A percentile compares a stretch with the other conserved stretches of the same genome.
These are phyloP conservation scores for Alectoris magna DNA, from an alignment of 2,797 vertebrate genomes.

Conservation along the genomic window DNA sequence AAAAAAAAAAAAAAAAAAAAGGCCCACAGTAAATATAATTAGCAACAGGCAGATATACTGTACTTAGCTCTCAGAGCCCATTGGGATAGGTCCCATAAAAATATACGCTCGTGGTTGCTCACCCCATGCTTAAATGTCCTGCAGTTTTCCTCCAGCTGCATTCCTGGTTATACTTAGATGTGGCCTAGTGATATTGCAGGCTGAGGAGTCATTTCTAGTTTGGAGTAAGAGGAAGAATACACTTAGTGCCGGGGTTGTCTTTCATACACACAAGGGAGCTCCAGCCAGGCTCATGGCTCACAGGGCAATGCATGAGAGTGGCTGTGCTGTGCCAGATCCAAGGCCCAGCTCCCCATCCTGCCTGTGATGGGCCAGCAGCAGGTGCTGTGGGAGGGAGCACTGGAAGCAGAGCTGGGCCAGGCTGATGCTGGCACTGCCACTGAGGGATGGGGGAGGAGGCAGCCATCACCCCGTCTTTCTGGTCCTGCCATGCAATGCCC, in stretches of 20 bases:
- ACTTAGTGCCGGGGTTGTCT: constrained; percentile 4
- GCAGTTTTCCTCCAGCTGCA: neutral
- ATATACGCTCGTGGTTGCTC: neutral
- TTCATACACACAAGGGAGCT: neutral
- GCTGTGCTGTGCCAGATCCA: rapidly evolving
- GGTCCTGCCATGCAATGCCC: neutral
- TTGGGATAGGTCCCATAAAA: constrained; percentile 29
- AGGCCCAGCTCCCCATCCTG: constrained; percentile 4
- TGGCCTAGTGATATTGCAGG: constrained; percentile 9
- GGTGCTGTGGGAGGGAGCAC: neutral
- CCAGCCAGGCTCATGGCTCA: neutral
- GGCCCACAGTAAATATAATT: constrained; percentile 71
- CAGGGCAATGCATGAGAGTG: neutral
- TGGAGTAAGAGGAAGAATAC: neutral
- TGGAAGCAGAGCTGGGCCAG: constrained; percentile 4
- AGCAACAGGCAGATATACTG: constrained; percentile 67
- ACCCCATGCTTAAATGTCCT: neutral
- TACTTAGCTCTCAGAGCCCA: constrained; percentile 23
- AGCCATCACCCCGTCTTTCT: neutral
- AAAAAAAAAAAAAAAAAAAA: constrained; percentile 11
- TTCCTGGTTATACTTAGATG: constrained; percentile 13
- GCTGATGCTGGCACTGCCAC: neutral
- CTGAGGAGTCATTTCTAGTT: constrained; percentile 26
- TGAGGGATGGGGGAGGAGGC: neutral
- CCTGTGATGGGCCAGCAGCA: constrained; percentile 1